Conservation (phyloP, 2,888 invertebrate species). For the Hesperia comma region DNA sequence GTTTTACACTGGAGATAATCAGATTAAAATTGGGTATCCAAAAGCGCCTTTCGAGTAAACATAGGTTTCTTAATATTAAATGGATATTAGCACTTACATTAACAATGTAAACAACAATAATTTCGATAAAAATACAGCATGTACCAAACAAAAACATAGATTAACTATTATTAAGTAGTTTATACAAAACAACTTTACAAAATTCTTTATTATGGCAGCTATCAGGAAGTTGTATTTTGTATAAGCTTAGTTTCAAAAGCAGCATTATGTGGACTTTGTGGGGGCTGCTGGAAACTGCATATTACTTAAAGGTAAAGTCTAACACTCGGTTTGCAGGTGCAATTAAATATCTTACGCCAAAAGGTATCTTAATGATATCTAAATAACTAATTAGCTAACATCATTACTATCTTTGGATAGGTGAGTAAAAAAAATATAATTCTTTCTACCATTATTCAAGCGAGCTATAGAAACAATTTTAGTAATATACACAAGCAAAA, state of each 20-base stretch:
- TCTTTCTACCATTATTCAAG: constrained; percentile 28
- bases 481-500: constrained; percentile 30
- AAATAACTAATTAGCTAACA: constrained; percentile 26
- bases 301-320: constrained; percentile 4
- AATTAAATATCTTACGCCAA: constrained; percentile 26
- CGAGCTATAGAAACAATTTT: constrained; percentile 16
- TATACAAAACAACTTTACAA: constrained; percentile 33
- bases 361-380: constrained; percentile 26
- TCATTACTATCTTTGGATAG: constrained; percentile 35
- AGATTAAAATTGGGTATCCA: neutral
- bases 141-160: constrained; percentile 22
- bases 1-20: neutral
- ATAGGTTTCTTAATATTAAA: constrained; percentile 15
- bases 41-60: neutral
- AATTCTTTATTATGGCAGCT: constrained; percentile 33
- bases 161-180: constrained; percentile 29
- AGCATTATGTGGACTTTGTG: neutral
- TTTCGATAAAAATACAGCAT: constrained; percentile 20
- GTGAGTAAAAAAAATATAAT: constrained; percentile 34
- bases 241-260: constrained; percentile 18
- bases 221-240: constrained; percentile 28
- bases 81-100: constrained; percentile 20
- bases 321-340: constrained; percentile 13
- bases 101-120: constrained; percentile 23
- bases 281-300: constrained; percentile 7